Conservation (phyloP, 1,140 invertebrate genomes). For the Nebria ingens region DNA sequence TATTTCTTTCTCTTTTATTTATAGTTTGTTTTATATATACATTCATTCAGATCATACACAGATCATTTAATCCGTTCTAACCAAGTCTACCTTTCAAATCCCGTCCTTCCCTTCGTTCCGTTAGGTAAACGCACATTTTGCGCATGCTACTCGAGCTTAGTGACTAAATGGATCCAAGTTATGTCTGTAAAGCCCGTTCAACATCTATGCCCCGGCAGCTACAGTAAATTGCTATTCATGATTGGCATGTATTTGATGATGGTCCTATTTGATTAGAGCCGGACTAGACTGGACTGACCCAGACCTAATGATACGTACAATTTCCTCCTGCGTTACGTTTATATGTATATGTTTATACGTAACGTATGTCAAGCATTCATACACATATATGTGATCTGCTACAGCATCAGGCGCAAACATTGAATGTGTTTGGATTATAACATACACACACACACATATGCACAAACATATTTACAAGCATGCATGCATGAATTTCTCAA, state of each 20-base stretch:
- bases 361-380: constrained; percentile 29
- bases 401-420: background rate
- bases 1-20: too few relatives aligned
- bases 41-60: too few relatives aligned
- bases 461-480: background rate
- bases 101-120: too few relatives aligned
- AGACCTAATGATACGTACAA: constrained; percentile 31
- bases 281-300: background rate
- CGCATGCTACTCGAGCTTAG: too few relatives aligned
- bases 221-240: constrained; percentile 28
- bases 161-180: too few relatives aligned
- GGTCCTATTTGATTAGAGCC: constrained; percentile 31
- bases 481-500: background rate
- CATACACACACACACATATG: background rate
- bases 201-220: background rate
- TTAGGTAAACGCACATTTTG: too few relatives aligned
- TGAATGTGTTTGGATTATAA: background rate
- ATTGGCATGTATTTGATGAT: constrained; percentile 33
- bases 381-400: constrained; percentile 20
- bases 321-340: constrained; percentile 28
- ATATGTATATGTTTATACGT: constrained; percentile 27
- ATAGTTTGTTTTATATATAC: too few relatives aligned
- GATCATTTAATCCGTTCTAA: too few relatives aligned
- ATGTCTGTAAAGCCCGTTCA: background rate
- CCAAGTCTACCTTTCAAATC: too few relatives aligned